These are phyloP conservation scores for Sphyrna mokarran DNA, from an alignment of 2,113 vertebrate species.

Conservation along the genomic window DNA sequence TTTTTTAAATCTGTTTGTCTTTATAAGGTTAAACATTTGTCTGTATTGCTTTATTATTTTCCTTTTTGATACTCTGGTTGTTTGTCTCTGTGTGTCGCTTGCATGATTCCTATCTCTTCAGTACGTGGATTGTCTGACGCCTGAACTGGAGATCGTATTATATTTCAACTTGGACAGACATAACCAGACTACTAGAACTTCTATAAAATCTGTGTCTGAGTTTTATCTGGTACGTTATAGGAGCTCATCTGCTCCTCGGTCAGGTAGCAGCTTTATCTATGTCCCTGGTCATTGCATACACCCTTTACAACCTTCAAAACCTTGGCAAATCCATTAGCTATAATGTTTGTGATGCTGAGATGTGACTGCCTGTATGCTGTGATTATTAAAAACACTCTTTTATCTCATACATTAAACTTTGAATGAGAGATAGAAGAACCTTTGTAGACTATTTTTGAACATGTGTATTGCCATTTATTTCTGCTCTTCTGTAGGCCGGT, in stretches of 20 bases:
- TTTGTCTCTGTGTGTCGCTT: constrained; percentile 44
- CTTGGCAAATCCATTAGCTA: neutral
- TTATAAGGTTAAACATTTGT: neutral
- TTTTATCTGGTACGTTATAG: constrained; percentile 75
- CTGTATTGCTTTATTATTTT: constrained; percentile 38
- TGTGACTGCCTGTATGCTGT: constrained; percentile 19
- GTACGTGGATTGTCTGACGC: constrained; percentile 71
- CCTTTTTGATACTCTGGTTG: constrained; percentile 47
- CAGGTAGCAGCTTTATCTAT: neutral
- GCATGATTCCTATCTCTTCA: constrained; percentile 51
- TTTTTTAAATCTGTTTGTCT: neutral
- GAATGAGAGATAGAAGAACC: neutral
- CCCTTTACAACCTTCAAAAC: neutral
- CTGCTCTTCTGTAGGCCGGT: neutral
- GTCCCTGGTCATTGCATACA: neutral
- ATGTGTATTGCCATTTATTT: neutral
- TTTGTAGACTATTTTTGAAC: constrained; percentile 39
- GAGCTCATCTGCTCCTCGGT: neutral
- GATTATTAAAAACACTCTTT: neutral
- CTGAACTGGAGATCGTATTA: constrained; percentile 74
- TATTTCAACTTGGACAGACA: constrained; percentile 82
- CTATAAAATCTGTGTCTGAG: constrained; percentile 74
- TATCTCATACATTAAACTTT: neutral
- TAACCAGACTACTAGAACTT: constrained; percentile 72
- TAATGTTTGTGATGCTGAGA: neutral